Base-by-base conservation (phyloP, 2,113 vertebrate species). In the Prunella fulvescens region DNA sequence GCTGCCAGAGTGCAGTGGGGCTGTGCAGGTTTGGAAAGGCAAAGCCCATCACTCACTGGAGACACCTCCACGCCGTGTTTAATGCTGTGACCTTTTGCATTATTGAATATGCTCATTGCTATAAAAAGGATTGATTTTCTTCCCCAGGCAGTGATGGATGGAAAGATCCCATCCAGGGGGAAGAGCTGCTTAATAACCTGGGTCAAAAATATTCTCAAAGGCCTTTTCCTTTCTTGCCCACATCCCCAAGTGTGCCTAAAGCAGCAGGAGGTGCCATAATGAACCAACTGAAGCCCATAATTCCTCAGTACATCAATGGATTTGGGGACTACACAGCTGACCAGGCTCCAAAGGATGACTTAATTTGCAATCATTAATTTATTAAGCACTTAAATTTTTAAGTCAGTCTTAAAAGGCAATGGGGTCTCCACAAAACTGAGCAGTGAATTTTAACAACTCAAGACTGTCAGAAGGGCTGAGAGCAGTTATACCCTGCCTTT, bases 31-130 rank as follows among this genome's bases (percentile, higher is more conserved):
- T 62, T 48, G 40, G 6, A 62, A 78, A 94, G 64, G 62, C 71
- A 80, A 44, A 91, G 42, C 53, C 66, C 87, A 50, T 80, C 72
- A 10, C 76, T 95, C 88, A 42, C 28, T n/a, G 26, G 3, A 62
- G 61, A n/a, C 81, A 29, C 17, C 48, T 8, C 40, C 15, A 0
- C 25, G 0, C 12, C 0, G 5, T 9, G 10, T 8, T 9, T 17
- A 28, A 89, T 25, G 67, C 72, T 11, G 1, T 3, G 92, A 92
- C 92, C 83, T 94, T 94, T 85, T 84, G 60, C 69, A 53, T 86
- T 86, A 92, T 86, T 86, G 51, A 92, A 58, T 31, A 56, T 37
- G 26, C 50, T 64, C 69, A 5, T 19, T 19, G 73, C 80, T 33
- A 11, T 56, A 57, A 69, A 76, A 89, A 67, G 50, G 73, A 94